These are phyloP conservation scores for Saccostrea echinata DNA, from an alignment of 1,140 invertebrate species.

Conservation along the genomic window DNA sequence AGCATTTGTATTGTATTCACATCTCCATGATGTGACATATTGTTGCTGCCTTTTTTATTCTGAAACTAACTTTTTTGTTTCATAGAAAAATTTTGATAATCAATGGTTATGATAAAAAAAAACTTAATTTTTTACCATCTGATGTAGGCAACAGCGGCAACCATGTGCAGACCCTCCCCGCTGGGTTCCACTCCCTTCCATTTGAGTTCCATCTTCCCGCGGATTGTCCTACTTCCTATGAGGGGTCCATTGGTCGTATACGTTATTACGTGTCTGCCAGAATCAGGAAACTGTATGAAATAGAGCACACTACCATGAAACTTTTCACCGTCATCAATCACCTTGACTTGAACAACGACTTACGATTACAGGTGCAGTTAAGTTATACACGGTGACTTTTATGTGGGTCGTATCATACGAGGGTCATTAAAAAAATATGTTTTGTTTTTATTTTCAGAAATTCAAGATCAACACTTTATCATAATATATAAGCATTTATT, in stretches of 20 bases:
- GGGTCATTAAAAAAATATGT: too few relatives aligned
- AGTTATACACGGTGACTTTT: too few relatives aligned
- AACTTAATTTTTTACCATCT: not conserved
- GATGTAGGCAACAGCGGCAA: constrained; percentile 56
- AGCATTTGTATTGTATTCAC: too few relatives aligned
- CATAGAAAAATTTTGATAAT: not conserved
- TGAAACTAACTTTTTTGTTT: too few relatives aligned
- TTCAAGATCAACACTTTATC: too few relatives aligned
- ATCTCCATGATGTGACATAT: too few relatives aligned
- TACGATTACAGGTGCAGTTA: constrained; percentile 53
- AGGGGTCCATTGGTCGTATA: constrained; percentile 78
- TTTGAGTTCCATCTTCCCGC: constrained; percentile 80
- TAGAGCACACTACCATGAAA: constrained; percentile 70
- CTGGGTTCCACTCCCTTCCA: constrained; percentile 77
- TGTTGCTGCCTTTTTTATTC: too few relatives aligned
- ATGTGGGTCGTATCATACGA: too few relatives aligned
- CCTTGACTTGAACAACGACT: constrained; percentile 71
- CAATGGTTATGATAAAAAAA: not conserved
- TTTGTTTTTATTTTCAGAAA: too few relatives aligned
- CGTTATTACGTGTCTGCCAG: constrained; percentile 78
- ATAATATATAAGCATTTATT: too few relatives aligned
- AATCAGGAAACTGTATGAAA: constrained; percentile 77
- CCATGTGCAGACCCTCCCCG: constrained; percentile 55
- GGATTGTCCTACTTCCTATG: constrained; percentile 80
- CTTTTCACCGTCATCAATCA: constrained; percentile 73